phyloP scores from a whole-genome alignment of 2,888 invertebrate species.

The Morpho helenor region DNA sequence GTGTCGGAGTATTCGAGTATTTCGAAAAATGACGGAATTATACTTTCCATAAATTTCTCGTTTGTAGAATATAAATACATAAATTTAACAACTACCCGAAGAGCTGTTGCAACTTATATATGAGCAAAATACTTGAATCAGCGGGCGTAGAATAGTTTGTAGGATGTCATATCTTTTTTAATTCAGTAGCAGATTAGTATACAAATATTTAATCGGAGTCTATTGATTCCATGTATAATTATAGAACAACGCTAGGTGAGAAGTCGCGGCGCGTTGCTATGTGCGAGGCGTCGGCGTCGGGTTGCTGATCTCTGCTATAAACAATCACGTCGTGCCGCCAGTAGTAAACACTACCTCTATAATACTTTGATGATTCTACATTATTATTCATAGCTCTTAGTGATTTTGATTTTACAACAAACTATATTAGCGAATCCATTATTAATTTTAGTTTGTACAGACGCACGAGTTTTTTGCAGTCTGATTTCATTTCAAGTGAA shows the following conservation, averaged over 20 bases:
- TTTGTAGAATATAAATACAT: no score
- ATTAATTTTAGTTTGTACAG: no score
- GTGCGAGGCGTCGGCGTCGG: constrained; percentile 28
- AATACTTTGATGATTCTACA: constrained; percentile 15
- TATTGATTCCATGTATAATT: constrained; percentile 9
- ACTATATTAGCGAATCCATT: neutral
- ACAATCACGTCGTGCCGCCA: constrained; percentile 35
- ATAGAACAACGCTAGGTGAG: neutral
- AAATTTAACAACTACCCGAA: no score
- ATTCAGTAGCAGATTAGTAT: no score
- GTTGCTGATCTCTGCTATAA: constrained; percentile 57
- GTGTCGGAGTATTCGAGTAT: no score
- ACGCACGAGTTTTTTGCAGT: neutral
- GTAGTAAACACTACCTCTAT: constrained; percentile 55
- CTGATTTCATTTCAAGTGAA: neutral
- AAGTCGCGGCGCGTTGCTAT: constrained; percentile 4
- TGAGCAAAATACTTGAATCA: no score
- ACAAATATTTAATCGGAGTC: neutral
- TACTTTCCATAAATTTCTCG: no score
- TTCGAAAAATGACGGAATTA: no score
- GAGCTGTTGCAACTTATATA: no score
- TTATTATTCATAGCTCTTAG: neutral
- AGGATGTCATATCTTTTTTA: no score
- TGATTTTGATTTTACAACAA: constrained; percentile 1
- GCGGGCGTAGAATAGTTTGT: no score